Evolutionary conservation across 2,888 invertebrate species (phyloP).

Genomic region (Oligia strigilis): DNA sequence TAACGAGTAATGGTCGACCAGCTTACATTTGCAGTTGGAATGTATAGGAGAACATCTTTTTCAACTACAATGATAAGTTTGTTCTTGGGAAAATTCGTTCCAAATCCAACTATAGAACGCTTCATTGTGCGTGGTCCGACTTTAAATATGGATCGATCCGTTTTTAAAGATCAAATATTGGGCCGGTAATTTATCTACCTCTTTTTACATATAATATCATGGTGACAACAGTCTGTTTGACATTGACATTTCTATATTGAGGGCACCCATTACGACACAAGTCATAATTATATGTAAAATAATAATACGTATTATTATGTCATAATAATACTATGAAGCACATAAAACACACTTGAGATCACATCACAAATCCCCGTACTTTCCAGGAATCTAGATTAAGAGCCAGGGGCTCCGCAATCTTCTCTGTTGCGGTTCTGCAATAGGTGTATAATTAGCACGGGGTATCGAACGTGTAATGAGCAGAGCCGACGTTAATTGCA

Average conservation of each 20-base stretch:
- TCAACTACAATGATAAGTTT: no score
- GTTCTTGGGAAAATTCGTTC: no score
- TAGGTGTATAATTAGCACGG: constrained; percentile 76
- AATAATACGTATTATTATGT: background rate
- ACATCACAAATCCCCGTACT: constrained; percentile 23
- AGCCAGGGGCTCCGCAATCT: constrained; percentile 50
- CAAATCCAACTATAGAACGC: no score
- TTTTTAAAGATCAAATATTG: no score
- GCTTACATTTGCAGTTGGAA: no score
- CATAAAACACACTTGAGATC: constrained; percentile 17
- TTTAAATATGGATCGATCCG: no score
- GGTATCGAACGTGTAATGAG: constrained; percentile 81
- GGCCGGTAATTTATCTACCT: background rate
- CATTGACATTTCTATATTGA: background rate
- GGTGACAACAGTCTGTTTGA: background rate
- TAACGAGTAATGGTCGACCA: no score
- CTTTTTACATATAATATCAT: background rate
- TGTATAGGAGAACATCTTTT: no score
- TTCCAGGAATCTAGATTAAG: constrained; percentile 44
- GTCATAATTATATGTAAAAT: background rate
- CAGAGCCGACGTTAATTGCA: constrained; percentile 79
- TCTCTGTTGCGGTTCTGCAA: constrained; percentile 56
- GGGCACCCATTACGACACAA: background rate
- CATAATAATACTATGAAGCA: background rate
- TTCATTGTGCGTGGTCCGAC: no score